Base-by-base conservation (phyloP, 37 sponge, comb jelly and placozoan genomes). In the Cliona cf. orientalis region DNA sequence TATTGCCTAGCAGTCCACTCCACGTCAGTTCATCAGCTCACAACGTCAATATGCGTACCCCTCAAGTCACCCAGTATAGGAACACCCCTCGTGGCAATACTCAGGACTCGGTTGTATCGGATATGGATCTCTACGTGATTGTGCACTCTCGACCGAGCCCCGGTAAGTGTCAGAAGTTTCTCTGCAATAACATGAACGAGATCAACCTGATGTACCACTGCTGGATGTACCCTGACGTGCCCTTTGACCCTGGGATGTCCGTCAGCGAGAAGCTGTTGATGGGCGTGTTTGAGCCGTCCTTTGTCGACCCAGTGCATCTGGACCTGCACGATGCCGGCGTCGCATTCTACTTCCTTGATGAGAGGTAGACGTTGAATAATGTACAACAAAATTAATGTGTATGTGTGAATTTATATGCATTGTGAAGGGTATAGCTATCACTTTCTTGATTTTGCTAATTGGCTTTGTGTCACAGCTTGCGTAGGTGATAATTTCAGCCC, bases 131-230 rank as follows among this genome's bases (percentile, higher is more conserved):
- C 26, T 92, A 58, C 78, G 41, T 92, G 32, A 76, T 84, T 12
- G n/a, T 92, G 17, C 93, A 92, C 60, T 38, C 93, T 11, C 35
- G 37, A 39, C 85, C 93, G 29, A 68, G 78, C 1, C 76, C 80
- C 21, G 69, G 81, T 22, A 57, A 40, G 12, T 92, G 93, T 70
- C 93, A 92, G 46, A 92, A 92, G 89, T 92, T 92, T 75, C 66
- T 84, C n/a, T 92, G 93, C 58, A 39, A 64, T 40, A 92, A 92
- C 40, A 76, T 56, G 19, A 61, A 92, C 66, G 93, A 92, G 66
- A 41, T 92, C 19, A 92, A 92, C 77, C 77, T 92, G 34, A 26
- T 88, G 34, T 92, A 88, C 73, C 93, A 92, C 60, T 84, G 85
- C 61, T 92, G 93, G 93, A 62, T 92, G 44, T 92, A 49, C 69